Percentiles rank a stretch among this genome's conserved stretches.
Evolutionary conservation across 2,113 vertebrate species (phyloP).

Genomic region (Oncorhynchus kisutch): DNA sequence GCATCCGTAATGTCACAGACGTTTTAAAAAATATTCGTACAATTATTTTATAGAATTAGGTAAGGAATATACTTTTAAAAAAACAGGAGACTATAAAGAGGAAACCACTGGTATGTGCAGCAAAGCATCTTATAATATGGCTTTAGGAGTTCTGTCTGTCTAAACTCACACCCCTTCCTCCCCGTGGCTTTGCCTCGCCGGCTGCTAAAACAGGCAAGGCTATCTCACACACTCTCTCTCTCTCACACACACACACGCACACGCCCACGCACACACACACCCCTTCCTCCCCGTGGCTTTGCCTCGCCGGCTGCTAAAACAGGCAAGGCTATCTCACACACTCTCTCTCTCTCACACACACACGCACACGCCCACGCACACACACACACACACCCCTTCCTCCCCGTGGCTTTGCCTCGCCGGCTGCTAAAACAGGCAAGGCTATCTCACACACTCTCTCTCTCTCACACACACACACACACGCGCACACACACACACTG

Average conservation of each 20-base stretch:
- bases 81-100: constrained; percentile 87
- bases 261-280: constrained; percentile 22
- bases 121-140: constrained; percentile 84
- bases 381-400: constrained; percentile 50
- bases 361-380: too few species aligned
- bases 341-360: constrained; percentile 75
- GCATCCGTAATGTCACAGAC: constrained; percentile 91
- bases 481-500: constrained; percentile 76
- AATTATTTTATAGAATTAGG: constrained; percentile 83
- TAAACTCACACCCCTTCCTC: constrained; percentile 60
- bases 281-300: too few species aligned
- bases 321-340: constrained; percentile 75
- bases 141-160: constrained; percentile 68
- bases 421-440: constrained; percentile 34
- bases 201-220: constrained; percentile 69
- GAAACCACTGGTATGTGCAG: constrained; percentile 83
- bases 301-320: constrained; percentile 69
- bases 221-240: too few species aligned
- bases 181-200: constrained; percentile 51
- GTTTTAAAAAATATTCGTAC: constrained; percentile 89
- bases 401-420: too few species aligned
- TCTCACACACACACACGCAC: constrained; percentile 51
- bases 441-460: constrained; percentile 75
- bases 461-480: constrained; percentile 60
- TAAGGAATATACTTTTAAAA: constrained; percentile 84